These are phyloP conservation scores for Mohoua ochrocephala DNA, from an alignment of 2,113 vertebrate species.

Conservation along the genomic window DNA sequence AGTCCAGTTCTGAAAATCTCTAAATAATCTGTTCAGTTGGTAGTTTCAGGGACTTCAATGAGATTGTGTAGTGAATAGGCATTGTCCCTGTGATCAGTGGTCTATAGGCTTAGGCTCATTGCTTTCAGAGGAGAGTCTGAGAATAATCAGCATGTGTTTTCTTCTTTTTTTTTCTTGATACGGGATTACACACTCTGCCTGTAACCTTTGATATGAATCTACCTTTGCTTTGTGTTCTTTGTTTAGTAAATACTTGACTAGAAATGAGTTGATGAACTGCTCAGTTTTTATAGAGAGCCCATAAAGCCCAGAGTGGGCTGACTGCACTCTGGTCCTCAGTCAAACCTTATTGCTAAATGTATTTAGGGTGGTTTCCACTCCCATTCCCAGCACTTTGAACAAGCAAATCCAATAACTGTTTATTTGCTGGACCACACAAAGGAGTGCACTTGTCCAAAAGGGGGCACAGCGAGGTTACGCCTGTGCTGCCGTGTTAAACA, in stretches of 20 bases:
- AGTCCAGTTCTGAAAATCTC: neutral
- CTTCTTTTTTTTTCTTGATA: neutral
- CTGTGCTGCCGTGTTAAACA: rapidly evolving
- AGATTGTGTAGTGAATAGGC: neutral
- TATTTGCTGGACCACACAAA: neutral
- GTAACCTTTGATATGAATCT: conserved; percentile 17
- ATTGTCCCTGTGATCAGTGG: neutral
- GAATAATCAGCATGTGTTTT: neutral
- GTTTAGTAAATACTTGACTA: neutral
- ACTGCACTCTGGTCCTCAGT: neutral
- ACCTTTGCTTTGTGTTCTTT: neutral
- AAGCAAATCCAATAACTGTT: neutral
- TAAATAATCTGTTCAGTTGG: neutral
- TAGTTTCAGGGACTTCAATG: neutral
- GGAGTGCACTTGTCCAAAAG: neutral
- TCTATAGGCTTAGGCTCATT: neutral
- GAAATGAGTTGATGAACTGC: neutral
- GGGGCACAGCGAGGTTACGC: neutral
- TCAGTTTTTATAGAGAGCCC: neutral
- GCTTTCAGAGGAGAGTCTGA: conserved; percentile 36
- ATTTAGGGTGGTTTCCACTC: neutral
- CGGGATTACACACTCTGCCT: neutral
- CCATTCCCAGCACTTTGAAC: neutral
- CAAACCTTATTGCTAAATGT: neutral
- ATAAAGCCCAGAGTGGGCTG: neutral